phyloP scores from a whole-genome alignment of 2,888 invertebrate genomes.

The Sphaeridia pumilis region DNA sequence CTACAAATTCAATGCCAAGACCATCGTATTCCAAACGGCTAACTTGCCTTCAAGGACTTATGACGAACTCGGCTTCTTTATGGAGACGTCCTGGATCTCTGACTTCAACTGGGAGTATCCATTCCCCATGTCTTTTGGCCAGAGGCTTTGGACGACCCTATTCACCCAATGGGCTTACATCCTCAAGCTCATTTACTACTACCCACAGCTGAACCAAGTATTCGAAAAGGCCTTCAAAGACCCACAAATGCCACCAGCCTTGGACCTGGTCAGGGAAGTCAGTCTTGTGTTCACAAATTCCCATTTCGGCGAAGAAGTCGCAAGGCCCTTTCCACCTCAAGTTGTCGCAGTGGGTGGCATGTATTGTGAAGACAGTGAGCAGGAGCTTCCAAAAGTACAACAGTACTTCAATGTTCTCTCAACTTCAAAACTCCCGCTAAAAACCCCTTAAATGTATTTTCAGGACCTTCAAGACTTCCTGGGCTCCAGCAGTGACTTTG shows the following conservation, averaged over 20 bases:
- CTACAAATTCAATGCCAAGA: conserved; percentile 15
- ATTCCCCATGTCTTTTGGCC: conserved; percentile 12
- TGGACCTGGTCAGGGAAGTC: conserved; percentile 19
- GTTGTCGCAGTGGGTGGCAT: conserved; percentile 12
- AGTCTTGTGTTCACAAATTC: conserved; percentile 20
- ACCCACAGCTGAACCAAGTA: conserved; percentile 15
- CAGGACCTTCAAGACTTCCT: background rate
- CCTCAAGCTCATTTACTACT: conserved; percentile 5
- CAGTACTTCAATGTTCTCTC: too few relatives aligned
- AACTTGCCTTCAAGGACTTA: conserved; percentile 13
- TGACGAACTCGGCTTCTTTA: conserved; percentile 17
- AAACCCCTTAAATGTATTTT: too few relatives aligned
- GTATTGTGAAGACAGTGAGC: background rate
- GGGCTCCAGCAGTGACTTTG: background rate
- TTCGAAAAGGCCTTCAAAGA: conserved; percentile 10
- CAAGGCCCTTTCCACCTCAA: conserved; percentile 20
- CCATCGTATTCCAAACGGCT: conserved; percentile 19
- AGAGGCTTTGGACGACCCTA: conserved; percentile 11
- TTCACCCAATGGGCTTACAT: conserved; percentile 8
- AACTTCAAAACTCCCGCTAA: too few relatives aligned
- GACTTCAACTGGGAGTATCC: conserved; percentile 14
- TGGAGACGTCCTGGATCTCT: conserved; percentile 20
- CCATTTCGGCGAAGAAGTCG: conserved; percentile 20
- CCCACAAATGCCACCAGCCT: conserved; percentile 9
- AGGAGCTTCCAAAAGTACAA: background rate